Evolutionary conservation across 2,797 vertebrate genomes (phyloP).

Genomic region (Garrulus glandarius): DNA sequence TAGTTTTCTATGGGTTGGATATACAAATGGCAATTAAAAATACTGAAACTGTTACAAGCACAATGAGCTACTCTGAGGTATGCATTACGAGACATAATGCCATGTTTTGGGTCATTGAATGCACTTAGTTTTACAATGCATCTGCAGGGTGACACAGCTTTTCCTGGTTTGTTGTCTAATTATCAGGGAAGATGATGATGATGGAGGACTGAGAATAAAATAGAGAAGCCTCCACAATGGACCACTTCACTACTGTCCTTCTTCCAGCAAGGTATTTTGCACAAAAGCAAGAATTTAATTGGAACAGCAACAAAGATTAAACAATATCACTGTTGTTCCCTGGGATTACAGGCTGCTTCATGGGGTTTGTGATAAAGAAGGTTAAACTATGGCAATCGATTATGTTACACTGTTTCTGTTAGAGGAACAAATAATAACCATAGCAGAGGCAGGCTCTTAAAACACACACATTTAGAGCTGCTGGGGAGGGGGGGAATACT

Average conservation of each 20-base stretch:
- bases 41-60: conserved; percentile 11
- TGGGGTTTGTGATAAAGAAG: conserved; percentile 30
- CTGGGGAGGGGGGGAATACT: neutral
- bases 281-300: conserved; percentile 58
- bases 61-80: conserved; percentile 5
- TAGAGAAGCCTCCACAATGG: conserved; percentile 17
- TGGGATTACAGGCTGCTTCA: conserved; percentile 54
- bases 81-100: neutral
- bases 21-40: conserved; percentile 61
- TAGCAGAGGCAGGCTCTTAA: conserved; percentile 32
- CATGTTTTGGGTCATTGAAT: conserved; percentile 10
- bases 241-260: conserved; percentile 25
- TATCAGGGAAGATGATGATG: conserved; percentile 34
- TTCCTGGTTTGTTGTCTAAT: conserved; percentile 37
- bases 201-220: conserved; percentile 20
- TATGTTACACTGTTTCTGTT: conserved; percentile 2
- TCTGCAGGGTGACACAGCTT: neutral
- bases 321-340: conserved; percentile 38
- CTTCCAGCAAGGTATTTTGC: conserved; percentile 19
- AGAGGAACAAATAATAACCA: conserved; percentile 56
- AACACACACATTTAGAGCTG: conserved; percentile 24
- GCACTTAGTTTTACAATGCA: conserved; percentile 11
- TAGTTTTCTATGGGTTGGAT: neutral
- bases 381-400: conserved; percentile 64
- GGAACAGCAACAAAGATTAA: conserved; percentile 38